These are phyloP conservation scores for Himalopsyche kuldschensis DNA, from an alignment of 2,888 invertebrate genomes.

Conservation along the genomic window DNA sequence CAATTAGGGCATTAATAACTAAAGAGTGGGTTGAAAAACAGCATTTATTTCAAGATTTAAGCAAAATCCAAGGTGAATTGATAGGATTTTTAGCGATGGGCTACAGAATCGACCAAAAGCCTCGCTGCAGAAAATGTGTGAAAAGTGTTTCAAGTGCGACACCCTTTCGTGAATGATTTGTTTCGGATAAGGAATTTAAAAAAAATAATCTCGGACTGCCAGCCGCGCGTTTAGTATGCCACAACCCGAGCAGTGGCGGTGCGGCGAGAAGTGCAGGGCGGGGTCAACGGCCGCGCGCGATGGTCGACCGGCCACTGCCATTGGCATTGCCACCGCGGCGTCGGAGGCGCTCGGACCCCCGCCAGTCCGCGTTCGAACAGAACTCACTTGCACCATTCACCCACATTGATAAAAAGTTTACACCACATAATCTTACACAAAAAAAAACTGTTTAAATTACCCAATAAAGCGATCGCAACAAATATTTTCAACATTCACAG, in stretches of 20 bases:
- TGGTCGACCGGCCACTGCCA: constrained; percentile 31
- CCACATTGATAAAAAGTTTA: background rate
- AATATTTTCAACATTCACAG: too few species aligned
- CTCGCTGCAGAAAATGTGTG: too few species aligned
- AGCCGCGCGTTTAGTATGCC: constrained; percentile 46
- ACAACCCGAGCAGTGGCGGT: constrained; percentile 64
- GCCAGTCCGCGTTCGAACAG: background rate
- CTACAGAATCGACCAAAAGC: too few species aligned
- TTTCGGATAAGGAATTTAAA: too few species aligned
- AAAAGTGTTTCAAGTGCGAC: too few species aligned
- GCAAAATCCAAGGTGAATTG: too few species aligned
- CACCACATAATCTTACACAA: background rate
- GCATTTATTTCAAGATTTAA: too few species aligned
- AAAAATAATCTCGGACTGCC: background rate
- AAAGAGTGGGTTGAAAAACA: too few species aligned
- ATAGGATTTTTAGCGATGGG: too few species aligned
- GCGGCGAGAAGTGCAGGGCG: constrained; percentile 39
- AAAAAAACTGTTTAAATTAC: background rate
- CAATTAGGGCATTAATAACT: too few species aligned
- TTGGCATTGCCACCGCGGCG: constrained; percentile 28
- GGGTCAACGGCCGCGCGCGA: constrained; percentile 37
- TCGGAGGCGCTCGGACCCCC: background rate
- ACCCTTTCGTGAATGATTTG: too few species aligned
- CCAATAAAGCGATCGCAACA: too few species aligned
- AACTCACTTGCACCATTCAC: background rate